These are phyloP conservation scores for Athene cunicularia DNA, from an alignment of 2,113 vertebrate species.

Conservation along the genomic window DNA sequence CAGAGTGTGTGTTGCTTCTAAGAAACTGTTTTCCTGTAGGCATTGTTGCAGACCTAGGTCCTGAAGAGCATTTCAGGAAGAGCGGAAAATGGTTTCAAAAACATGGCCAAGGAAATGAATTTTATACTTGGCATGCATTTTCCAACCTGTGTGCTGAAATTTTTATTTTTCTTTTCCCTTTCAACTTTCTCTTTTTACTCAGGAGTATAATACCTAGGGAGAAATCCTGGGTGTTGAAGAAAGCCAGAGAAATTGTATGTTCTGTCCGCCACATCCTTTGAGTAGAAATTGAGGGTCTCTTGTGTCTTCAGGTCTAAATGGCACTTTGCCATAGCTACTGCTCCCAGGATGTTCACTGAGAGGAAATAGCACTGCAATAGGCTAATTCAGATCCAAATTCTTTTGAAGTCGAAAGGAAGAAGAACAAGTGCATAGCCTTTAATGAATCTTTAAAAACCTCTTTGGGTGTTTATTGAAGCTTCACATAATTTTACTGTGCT, in stretches of 20 bases:
- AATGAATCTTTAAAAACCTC: constrained; percentile 23
- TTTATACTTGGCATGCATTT: neutral
- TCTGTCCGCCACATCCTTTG: neutral
- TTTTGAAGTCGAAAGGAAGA: constrained; percentile 2
- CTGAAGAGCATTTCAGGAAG: neutral
- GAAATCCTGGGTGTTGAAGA: neutral
- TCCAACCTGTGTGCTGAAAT: neutral
- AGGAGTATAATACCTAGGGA: neutral
- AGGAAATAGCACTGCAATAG: neutral
- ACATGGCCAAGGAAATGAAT: neutral
- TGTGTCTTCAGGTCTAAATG: neutral
- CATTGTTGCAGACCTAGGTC: neutral
- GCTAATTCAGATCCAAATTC: neutral
- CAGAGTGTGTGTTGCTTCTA: neutral
- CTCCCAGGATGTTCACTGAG: neutral
- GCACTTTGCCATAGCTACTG: neutral
- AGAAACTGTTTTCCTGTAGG: neutral
- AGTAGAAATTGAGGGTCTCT: neutral
- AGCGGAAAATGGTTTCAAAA: neutral
- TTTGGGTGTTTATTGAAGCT: neutral
- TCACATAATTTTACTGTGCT: neutral
- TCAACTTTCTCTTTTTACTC: neutral
- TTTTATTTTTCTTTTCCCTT: neutral
- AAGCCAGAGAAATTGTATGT: neutral
- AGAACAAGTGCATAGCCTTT: neutral